phyloP scores from a whole-genome alignment of 2,888 invertebrate genomes.

The Tenthredo mesomela region DNA sequence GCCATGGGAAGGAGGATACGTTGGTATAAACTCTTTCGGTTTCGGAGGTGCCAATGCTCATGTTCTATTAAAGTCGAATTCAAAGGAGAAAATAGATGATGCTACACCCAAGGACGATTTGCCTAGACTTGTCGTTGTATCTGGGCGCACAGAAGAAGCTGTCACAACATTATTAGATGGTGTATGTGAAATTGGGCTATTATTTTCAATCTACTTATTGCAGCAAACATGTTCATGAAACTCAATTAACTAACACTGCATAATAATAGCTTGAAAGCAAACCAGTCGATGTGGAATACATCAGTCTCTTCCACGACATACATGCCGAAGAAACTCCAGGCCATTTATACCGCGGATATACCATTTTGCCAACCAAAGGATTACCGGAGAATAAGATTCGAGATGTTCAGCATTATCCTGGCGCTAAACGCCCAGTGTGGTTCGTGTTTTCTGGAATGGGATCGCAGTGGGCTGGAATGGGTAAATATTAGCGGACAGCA shows the following conservation, averaged over 20 bases:
- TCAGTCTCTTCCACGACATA: conserved; percentile 82
- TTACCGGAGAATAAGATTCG: conserved; percentile 74
- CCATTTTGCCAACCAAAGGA: conserved; percentile 78
- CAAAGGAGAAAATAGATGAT: conserved; percentile 82
- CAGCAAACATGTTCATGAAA: background rate
- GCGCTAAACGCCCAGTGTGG: conserved; percentile 87
- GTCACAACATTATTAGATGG: conserved; percentile 84
- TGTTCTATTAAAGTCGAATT: conserved; percentile 82
- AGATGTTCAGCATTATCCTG: conserved; percentile 82
- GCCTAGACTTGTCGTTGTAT: conserved; percentile 86
- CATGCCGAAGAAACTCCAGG: conserved; percentile 80
- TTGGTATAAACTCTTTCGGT: conserved; percentile 95
- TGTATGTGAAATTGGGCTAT: conserved; percentile 71
- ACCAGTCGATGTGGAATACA: conserved; percentile 82
- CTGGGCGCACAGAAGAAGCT: conserved; percentile 90
- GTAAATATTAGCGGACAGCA: conserved; percentile 71
- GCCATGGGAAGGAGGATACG: conserved; percentile 85
- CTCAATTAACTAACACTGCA: background rate
- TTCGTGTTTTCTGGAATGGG: conserved; percentile 97
- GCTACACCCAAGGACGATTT: conserved; percentile 83
- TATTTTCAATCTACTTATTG: background rate
- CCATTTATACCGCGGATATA: conserved; percentile 89
- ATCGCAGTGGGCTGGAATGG: conserved; percentile 94
- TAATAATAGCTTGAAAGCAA: conserved; percentile 77
- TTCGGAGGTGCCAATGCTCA: conserved; percentile 95